Percentiles rank a stretch among this genome's conserved stretches.
phyloP scores from a whole-genome alignment of 2,888 invertebrate species.

The Conops quadrifasciatus region DNA sequence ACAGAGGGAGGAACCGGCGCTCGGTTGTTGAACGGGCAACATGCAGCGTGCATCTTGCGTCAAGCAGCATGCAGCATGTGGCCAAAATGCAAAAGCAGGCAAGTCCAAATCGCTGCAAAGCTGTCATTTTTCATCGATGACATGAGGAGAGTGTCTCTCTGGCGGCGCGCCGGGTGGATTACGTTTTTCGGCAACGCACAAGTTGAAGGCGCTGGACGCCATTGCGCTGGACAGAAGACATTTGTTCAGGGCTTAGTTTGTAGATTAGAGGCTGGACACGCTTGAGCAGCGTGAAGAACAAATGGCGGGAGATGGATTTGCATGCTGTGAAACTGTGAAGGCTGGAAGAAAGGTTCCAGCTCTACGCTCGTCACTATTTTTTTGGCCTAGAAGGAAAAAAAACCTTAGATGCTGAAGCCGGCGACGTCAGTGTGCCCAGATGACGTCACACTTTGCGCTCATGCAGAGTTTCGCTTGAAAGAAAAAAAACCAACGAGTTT shows the following conservation, averaged over 20 bases:
- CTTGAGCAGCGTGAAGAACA: neutral
- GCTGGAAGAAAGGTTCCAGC: neutral
- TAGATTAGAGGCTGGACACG: slow-evolving; percentile 26
- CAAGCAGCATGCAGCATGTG: slow-evolving; percentile 26
- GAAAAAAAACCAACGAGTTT: neutral
- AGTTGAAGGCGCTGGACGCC: slow-evolving; percentile 21
- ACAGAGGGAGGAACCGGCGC: neutral
- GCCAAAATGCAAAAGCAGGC: slow-evolving; percentile 25
- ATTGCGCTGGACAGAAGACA: slow-evolving; percentile 14
- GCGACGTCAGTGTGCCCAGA: neutral
- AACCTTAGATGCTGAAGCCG: slow-evolving; percentile 1
- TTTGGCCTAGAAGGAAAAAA: slow-evolving; percentile 3
- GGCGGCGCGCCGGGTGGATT: neutral
- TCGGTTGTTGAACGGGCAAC: neutral
- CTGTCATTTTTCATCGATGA: slow-evolving; percentile 42
- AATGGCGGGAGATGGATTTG: slow-evolving; percentile 14
- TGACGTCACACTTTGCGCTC: slow-evolving; percentile 1
- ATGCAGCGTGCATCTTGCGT: slow-evolving; percentile 25
- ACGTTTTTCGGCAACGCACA: neutral
- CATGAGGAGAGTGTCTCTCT: neutral
- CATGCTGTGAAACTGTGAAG: slow-evolving; percentile 20
- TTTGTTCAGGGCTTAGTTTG: slow-evolving; percentile 18
- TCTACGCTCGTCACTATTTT: slow-evolving; percentile 21
- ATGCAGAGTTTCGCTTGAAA: neutral
- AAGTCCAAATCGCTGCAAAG: slow-evolving; percentile 30